These are phyloP conservation scores for Epicauta chinensis DNA, from an alignment of 1,140 invertebrate genomes.

Conservation along the genomic window DNA sequence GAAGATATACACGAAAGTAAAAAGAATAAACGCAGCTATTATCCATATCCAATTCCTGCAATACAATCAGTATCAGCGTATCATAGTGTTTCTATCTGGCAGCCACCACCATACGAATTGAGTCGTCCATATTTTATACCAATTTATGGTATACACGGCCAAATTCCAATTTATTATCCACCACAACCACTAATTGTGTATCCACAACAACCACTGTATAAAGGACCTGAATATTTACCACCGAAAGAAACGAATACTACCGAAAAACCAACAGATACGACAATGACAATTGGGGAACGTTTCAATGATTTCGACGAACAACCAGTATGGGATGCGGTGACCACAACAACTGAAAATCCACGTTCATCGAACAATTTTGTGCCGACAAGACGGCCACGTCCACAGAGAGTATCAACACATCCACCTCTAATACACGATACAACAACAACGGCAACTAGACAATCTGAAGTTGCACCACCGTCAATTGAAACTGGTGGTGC, in stretches of 20 bases:
- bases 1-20: constrained; percentile 33
- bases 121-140: constrained; percentile 37
- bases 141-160: constrained; percentile 29
- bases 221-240: constrained; percentile 20
- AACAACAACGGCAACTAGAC: constrained; percentile 11
- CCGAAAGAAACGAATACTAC: constrained; percentile 4
- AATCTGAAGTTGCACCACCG: background rate
- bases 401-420: constrained; percentile 25
- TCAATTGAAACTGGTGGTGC: background rate
- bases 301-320: constrained; percentile 25
- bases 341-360: background rate
- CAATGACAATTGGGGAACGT: constrained; percentile 12
- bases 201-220: constrained; percentile 23
- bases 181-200: constrained; percentile 30
- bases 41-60: background rate
- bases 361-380: background rate
- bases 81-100: constrained; percentile 19
- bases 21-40: constrained; percentile 9
- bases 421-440: constrained; percentile 29
- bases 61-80: background rate
- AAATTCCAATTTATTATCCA: constrained; percentile 36
- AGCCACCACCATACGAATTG: constrained; percentile 28
- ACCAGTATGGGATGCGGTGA: constrained; percentile 28
- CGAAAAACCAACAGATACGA: background rate
- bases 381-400: constrained; percentile 25